Percentiles rank a stretch among this genome's conserved stretches.
phyloP scores from a whole-genome alignment of 2,888 invertebrate species.

The Tetanocera ferruginea region DNA sequence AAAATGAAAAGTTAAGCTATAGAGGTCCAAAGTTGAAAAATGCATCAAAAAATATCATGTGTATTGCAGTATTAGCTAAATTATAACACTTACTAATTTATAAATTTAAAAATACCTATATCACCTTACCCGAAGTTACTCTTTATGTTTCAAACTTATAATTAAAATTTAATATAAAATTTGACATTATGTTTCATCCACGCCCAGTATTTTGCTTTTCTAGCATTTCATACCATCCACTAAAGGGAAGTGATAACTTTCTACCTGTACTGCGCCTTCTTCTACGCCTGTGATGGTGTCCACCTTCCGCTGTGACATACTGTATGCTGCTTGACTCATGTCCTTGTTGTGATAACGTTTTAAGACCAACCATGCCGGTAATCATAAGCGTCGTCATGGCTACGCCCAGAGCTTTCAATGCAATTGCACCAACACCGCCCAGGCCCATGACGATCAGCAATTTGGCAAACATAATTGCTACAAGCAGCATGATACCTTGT shows the following conservation, averaged over 20 bases:
- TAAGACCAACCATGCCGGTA: conserved; percentile 81
- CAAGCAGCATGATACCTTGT: conserved; percentile 72
- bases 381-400: conserved; percentile 82
- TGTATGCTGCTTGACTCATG: conserved; percentile 70
- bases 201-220: neutral
- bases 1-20: too few relatives aligned
- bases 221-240: conserved; percentile 69
- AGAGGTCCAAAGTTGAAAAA: too few relatives aligned
- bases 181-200: too few relatives aligned
- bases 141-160: too few relatives aligned
- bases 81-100: too few relatives aligned
- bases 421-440: conserved; percentile 81
- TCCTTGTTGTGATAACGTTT: conserved; percentile 75
- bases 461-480: conserved; percentile 84
- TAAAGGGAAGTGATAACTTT: conserved; percentile 71
- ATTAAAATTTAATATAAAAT: too few relatives aligned
- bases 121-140: too few relatives aligned
- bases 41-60: too few relatives aligned
- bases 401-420: conserved; percentile 82
- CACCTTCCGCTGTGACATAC: conserved; percentile 70
- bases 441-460: conserved; percentile 82
- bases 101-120: too few relatives aligned
- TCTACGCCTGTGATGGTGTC: conserved; percentile 61
- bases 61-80: too few relatives aligned
- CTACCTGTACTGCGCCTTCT: conserved; percentile 53